These are phyloP conservation scores for Penaeus japonicus DNA, from an alignment of 1,140 invertebrate genomes.

Conservation along the genomic window DNA sequence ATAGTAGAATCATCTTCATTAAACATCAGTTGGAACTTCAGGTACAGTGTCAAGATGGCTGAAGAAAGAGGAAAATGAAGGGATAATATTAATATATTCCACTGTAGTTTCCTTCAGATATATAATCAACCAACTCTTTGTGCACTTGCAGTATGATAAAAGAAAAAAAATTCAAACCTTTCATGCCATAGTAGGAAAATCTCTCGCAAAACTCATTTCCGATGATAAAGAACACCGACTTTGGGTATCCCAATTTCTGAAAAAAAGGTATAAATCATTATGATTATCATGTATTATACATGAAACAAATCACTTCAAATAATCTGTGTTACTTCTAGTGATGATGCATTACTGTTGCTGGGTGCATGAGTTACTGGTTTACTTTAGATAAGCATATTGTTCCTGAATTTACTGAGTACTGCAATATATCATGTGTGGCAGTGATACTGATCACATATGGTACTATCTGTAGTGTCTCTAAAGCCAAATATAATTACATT, in stretches of 20 bases:
- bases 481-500: no score
- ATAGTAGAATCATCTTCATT: slow-evolving; percentile 73
- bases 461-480: no score
- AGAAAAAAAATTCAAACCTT: slow-evolving; percentile 73
- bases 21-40: slow-evolving; percentile 75
- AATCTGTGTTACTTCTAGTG: not conserved
- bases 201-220: slow-evolving; percentile 96
- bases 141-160: not conserved
- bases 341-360: no score
- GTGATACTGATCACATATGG: no score
- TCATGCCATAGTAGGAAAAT: slow-evolving; percentile 96
- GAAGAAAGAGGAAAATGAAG: slow-evolving; percentile 62
- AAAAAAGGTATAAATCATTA: not conserved
- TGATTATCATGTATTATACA: not conserved
- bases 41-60: slow-evolving; percentile 85
- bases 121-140: not conserved
- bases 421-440: no score
- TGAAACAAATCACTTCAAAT: not conserved
- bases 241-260: slow-evolving; percentile 74
- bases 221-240: slow-evolving; percentile 92
- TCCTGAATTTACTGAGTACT: no score
- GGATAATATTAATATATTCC: slow-evolving; percentile 12
- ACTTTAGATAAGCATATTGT: no score
- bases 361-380: no score
- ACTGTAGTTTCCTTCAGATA: not conserved